Evolutionary conservation across 2,888 invertebrate genomes (phyloP).

Genomic region (Nephrotoma flavescens): DNA sequence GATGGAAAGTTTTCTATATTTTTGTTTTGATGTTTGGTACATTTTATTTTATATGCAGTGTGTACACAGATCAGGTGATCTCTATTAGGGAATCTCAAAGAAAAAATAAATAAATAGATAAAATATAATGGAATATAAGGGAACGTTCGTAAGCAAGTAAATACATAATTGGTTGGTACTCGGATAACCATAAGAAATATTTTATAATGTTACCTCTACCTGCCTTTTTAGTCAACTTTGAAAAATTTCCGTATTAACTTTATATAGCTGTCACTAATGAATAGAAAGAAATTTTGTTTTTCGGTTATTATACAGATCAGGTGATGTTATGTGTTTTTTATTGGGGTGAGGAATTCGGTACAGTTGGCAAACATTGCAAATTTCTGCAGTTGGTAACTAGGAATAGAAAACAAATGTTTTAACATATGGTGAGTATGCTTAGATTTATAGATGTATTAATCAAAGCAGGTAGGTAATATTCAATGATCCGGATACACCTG

Average conservation of each 20-base stretch:
- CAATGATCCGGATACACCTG: no score
- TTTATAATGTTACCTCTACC: background rate
- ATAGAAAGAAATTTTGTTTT: no score
- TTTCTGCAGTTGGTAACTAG: background rate
- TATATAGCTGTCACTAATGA: background rate
- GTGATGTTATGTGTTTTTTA: background rate
- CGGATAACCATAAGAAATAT: background rate
- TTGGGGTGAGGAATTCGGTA: background rate
- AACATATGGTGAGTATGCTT: no score
- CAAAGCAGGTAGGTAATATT: no score
- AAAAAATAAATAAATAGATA: background rate
- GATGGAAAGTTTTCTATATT: background rate
- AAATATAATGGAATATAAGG: background rate
- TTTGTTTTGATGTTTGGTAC: background rate
- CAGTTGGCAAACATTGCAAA: background rate
- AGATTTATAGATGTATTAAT: no score
- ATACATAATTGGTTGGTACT: background rate
- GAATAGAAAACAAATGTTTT: no score
- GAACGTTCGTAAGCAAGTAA: background rate
- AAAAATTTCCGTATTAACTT: background rate
- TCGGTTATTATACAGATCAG: background rate
- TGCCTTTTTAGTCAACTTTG: background rate
- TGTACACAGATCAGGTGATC: background rate
- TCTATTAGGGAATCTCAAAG: background rate
- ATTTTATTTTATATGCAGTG: background rate